Base-by-base conservation (phyloP, 2,888 invertebrate species). In the Dolichomitus sp. region DNA sequence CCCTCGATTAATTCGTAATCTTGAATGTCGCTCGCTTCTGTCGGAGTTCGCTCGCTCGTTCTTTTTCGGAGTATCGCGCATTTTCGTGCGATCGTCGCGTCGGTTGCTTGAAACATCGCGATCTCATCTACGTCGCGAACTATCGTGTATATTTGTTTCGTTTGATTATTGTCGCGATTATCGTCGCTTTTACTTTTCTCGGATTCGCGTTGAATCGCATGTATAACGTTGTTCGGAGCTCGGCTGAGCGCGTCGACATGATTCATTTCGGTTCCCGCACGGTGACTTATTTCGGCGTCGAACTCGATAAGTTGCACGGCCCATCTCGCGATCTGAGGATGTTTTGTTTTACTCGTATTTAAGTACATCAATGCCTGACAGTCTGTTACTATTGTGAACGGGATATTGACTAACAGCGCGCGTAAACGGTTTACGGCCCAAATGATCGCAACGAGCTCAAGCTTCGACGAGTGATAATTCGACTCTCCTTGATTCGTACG, bases 181-280 rank as follows among this genome's bases (percentile, higher is more conserved):
- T 4, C 54, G 54, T 17, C 48, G 14, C 5, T 57, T 48, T 33
- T 74, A 52, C 12, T 37, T 27, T 7, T 74, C 61, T 66, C 9
- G 17, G 1, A 11, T 3, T 57, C 54, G 30, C 63, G 80, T 17
- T 19, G 50, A 7, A 7, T 17, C 50, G 50, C 19, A 3, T 50
- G 19, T 2, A n/a, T 17, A 6, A n/a, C 50, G 19, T 50, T 19
- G n/a, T 19, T 45, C 27, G 87, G 83, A 33, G 86, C 87, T 76
- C 88, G 72, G 30, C 85, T 84, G 11, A 89, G 42, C 7, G 84
- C 77, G 66, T 88, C 88, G 6, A 88, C 87, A 76, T 89, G 90
- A 7, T 37, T 50, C 85, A 90, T 87, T 17, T 77, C 42, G 9
- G 84, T 75, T n/a, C 88, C 88, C 27, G 65, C 50, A 12, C 84